Percentiles rank a stretch among this genome's conserved stretches.
These are phyloP conservation scores for Daktulosphaira vitifoliae DNA, from an alignment of 1,140 invertebrate genomes.

Conservation along the genomic window DNA sequence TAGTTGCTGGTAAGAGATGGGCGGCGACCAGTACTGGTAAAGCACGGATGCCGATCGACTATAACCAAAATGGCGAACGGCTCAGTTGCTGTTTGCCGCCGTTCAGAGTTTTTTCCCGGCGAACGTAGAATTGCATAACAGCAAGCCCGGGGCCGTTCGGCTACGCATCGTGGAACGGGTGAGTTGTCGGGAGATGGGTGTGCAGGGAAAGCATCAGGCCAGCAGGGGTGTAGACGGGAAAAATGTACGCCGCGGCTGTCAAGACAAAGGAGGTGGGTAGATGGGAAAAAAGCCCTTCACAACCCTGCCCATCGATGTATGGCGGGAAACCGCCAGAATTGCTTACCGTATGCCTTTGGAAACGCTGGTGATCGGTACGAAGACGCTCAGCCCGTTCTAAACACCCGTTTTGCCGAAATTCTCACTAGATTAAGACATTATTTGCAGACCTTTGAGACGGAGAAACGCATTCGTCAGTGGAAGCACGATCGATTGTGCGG, in stretches of 20 bases:
- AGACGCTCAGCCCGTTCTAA: conserved; percentile 30
- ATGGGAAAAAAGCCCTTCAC: conserved; percentile 34
- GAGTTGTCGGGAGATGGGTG: conserved; percentile 29
- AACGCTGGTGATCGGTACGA: conserved; percentile 28
- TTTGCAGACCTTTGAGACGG: conserved; percentile 31
- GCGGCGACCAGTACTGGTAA: no score
- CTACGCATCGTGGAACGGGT: conserved; percentile 15
- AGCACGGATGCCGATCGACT: neutral
- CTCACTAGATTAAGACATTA: conserved; percentile 23
- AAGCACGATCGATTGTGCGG: conserved; percentile 31
- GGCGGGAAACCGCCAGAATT: conserved; percentile 21
- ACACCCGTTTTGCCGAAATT: conserved; percentile 22
- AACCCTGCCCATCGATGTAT: conserved; percentile 28
- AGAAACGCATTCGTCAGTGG: conserved; percentile 29
- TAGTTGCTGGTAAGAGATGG: neutral
- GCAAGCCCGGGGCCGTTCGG: neutral
- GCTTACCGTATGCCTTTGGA: conserved; percentile 31
- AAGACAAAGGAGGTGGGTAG: conserved; percentile 24
- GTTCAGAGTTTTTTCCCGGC: conserved; percentile 1
- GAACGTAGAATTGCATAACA: neutral
- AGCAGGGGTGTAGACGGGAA: conserved; percentile 33
- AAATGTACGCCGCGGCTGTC: conserved; percentile 28
- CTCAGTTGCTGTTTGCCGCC: neutral
- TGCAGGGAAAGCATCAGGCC: conserved; percentile 23
- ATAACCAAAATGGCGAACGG: neutral